Conservation (phyloP, 2,888 invertebrate species). For the Scaptomyza parva region DNA sequence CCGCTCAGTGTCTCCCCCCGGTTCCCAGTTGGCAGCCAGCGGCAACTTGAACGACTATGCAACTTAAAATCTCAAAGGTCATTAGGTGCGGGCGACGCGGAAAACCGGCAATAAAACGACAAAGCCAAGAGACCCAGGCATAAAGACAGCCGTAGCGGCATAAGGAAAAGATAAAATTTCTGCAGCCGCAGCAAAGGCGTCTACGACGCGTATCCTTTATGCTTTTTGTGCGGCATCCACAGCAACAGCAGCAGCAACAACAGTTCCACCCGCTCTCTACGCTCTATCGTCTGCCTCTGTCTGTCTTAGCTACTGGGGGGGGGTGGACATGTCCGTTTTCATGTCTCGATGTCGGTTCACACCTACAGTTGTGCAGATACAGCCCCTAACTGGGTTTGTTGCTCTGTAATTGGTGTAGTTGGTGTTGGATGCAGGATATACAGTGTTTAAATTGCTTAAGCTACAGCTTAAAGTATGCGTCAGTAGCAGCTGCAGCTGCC, state of each 20-base stretch:
- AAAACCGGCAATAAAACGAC: constrained; percentile 52
- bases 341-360: constrained; percentile 37
- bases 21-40: constrained; percentile 26
- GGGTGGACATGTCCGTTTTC: constrained; percentile 15
- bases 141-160: constrained; percentile 53
- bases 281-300: constrained; percentile 16
- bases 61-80: constrained; percentile 54
- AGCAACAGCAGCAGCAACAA: no score
- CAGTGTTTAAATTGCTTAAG: constrained; percentile 74
- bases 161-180: constrained; percentile 74
- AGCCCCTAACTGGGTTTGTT: constrained; percentile 51
- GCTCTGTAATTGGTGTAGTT: constrained; percentile 68
- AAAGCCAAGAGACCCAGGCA: constrained; percentile 55
- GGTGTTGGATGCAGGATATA: constrained; percentile 76
- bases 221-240: constrained; percentile 73
- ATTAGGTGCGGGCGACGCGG: constrained; percentile 71
- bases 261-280: constrained; percentile 24
- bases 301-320: not conserved
- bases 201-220: constrained; percentile 67
- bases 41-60: constrained; percentile 33
- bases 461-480: constrained; percentile 61
- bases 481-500: constrained; percentile 22
- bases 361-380: constrained; percentile 31
- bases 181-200: constrained; percentile 34
- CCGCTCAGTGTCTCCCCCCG: constrained; percentile 45